These are phyloP conservation scores for Eucera pruinosa DNA, from an alignment of 2,888 invertebrate genomes.

Conservation along the genomic window DNA sequence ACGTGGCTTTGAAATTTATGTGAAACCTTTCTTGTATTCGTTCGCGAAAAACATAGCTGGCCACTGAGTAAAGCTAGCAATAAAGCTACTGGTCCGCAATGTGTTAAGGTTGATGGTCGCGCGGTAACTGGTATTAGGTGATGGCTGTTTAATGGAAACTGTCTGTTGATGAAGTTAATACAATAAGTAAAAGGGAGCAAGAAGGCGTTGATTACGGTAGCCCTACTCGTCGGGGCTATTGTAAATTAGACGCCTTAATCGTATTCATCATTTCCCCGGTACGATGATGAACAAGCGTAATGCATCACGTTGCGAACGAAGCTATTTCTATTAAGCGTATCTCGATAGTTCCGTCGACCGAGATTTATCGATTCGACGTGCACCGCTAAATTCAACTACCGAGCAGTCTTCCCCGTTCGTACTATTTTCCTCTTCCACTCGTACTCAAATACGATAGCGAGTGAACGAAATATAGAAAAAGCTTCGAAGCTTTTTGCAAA, in stretches of 20 bases:
- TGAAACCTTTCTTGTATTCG: too few species aligned
- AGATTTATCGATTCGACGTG: slow-evolving; percentile 29
- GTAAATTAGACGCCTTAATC: slow-evolving; percentile 34
- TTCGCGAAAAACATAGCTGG: too few species aligned
- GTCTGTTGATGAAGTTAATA: slow-evolving; percentile 22
- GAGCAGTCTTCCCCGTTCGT: neutral
- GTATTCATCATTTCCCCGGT: slow-evolving; percentile 28
- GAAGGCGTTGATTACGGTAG: slow-evolving; percentile 29
- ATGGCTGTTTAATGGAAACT: slow-evolving; percentile 15
- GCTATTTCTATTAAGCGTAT: slow-evolving; percentile 29
- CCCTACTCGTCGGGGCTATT: slow-evolving; percentile 9
- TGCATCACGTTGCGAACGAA: slow-evolving; percentile 11
- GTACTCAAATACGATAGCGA: too few species aligned
- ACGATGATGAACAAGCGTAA: slow-evolving; percentile 32
- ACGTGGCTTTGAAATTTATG: too few species aligned
- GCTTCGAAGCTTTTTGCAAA: too few species aligned
- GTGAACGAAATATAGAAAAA: too few species aligned
- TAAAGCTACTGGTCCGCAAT: too few species aligned
- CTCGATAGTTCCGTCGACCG: slow-evolving; percentile 16
- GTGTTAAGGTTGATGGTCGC: too few species aligned
- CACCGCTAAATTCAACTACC: neutral
- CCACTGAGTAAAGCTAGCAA: too few species aligned
- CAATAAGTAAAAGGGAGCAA: slow-evolving; percentile 25
- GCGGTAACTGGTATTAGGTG: neutral
- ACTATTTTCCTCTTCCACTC: too few species aligned